These are phyloP conservation scores for Lepilemur ruficaudatus DNA, from an alignment of 2,797 vertebrate genomes.

Conservation along the genomic window DNA sequence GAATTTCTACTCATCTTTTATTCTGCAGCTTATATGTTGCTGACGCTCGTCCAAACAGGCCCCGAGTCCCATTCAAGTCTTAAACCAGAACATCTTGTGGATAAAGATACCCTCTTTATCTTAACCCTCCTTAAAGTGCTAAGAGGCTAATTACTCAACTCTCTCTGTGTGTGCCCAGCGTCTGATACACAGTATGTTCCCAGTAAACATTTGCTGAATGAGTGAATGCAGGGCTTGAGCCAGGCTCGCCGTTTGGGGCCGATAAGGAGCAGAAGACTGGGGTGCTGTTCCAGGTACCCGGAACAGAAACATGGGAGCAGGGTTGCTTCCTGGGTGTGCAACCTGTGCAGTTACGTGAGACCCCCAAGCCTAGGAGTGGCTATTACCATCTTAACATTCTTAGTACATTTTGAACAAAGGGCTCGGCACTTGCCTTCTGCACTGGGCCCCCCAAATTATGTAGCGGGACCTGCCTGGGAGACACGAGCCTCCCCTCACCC, in stretches of 20 bases:
- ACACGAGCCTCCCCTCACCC: not conserved
- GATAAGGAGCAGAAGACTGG: not conserved
- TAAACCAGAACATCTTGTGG: not conserved
- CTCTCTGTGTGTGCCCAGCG: not conserved
- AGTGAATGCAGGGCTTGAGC: not conserved
- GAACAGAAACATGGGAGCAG: not conserved
- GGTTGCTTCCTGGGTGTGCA: not conserved
- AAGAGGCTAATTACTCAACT: not conserved
- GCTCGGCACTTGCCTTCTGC: not conserved
- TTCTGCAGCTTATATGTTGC: not conserved
- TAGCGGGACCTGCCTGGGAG: not conserved
- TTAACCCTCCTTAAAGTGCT: not conserved
- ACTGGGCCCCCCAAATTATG: not conserved
- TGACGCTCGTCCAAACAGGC: rapidly evolving
- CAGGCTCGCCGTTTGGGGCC: rapidly evolving
- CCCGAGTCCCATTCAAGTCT: not conserved
- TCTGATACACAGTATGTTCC: not conserved
- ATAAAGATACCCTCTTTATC: not conserved
- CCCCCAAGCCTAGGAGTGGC: not conserved
- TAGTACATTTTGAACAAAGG: not conserved
- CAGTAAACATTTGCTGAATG: not conserved
- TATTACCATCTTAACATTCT: not conserved
- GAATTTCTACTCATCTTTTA: not conserved
- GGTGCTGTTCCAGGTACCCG: not conserved
- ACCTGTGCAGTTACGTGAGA: not conserved